Conservation (phyloP, 2,888 invertebrate species). For the Arctia plantaginis region DNA sequence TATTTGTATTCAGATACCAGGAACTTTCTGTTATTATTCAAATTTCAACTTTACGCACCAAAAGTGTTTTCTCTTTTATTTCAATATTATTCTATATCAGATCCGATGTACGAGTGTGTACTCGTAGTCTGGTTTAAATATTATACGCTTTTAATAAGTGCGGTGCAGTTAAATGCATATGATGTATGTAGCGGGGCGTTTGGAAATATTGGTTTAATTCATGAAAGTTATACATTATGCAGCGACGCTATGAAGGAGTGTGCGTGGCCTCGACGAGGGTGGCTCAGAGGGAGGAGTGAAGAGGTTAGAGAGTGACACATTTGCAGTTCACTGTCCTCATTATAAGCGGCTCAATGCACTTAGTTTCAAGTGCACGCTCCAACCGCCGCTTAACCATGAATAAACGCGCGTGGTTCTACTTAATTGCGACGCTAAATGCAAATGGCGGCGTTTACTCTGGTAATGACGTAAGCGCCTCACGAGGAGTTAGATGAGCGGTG, state of each 20-base stretch:
- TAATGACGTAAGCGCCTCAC: background rate
- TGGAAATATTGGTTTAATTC: conserved; percentile 38
- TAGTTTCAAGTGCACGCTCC: conserved; percentile 52
- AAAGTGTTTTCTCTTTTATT: background rate
- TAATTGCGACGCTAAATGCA: conserved; percentile 39
- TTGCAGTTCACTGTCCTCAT: conserved; percentile 56
- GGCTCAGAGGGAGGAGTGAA: conserved; percentile 3
- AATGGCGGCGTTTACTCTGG: conserved; percentile 27
- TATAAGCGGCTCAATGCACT: conserved; percentile 50
- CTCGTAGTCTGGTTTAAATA: background rate
- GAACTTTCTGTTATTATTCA: conserved; percentile 18
- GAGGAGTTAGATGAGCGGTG: background rate
- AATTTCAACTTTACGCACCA: background rate
- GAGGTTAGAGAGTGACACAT: conserved; percentile 50
- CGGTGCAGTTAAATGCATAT: conserved; percentile 22
- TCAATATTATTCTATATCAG: background rate
- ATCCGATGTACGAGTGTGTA: background rate
- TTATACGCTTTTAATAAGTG: conserved; percentile 18
- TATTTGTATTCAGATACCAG: conserved; percentile 14
- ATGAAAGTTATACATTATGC: conserved; percentile 50
- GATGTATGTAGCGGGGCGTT: conserved; percentile 20
- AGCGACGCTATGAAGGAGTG: conserved; percentile 16
- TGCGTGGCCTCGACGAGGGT: background rate
- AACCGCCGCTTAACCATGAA: conserved; percentile 45
- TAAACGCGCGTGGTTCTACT: conserved; percentile 41